Evolutionary conservation across 1,140 invertebrate genomes (phyloP).

Genomic region (Bombyx mori): DNA sequence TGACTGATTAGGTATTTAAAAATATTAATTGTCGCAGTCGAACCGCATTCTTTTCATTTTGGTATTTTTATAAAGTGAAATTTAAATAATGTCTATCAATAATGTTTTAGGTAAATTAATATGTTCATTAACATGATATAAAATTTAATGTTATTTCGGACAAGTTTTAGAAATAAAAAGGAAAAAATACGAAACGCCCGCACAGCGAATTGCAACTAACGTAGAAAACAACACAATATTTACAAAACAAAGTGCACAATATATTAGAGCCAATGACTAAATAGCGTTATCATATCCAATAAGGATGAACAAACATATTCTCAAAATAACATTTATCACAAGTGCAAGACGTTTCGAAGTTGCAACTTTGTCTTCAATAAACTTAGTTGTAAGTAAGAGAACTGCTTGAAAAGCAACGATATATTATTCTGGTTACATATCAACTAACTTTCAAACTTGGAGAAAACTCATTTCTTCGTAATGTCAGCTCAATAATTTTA

Average conservation of each 20-base stretch:
- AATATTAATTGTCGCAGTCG: conserved; percentile 49
- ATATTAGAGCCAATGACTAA: neutral
- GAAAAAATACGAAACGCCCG: too few species aligned
- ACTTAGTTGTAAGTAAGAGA: conserved; percentile 26
- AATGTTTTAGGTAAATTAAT: neutral
- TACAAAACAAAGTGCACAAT: too few species aligned
- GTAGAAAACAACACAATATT: too few species aligned
- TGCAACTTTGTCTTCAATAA: conserved; percentile 48
- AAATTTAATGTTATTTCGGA: too few species aligned
- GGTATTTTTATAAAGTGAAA: conserved; percentile 39
- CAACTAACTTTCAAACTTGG: conserved; percentile 45
- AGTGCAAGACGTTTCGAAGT: conserved; percentile 21
- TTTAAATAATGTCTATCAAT: conserved; percentile 1
- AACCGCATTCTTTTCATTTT: conserved; percentile 17
- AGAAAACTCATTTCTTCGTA: conserved; percentile 32
- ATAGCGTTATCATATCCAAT: conserved; percentile 23
- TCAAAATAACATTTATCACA: conserved; percentile 42
- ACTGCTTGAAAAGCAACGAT: conserved; percentile 40
- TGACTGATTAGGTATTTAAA: conserved; percentile 65
- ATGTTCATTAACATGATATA: too few species aligned
- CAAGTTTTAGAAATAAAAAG: too few species aligned
- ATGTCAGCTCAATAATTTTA: conserved; percentile 34
- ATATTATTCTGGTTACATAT: conserved; percentile 34
- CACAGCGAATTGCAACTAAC: too few species aligned
- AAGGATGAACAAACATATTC: conserved; percentile 18